phyloP scores from a whole-genome alignment of 2,888 invertebrate genomes.

The Limnephilus rhombicus region DNA sequence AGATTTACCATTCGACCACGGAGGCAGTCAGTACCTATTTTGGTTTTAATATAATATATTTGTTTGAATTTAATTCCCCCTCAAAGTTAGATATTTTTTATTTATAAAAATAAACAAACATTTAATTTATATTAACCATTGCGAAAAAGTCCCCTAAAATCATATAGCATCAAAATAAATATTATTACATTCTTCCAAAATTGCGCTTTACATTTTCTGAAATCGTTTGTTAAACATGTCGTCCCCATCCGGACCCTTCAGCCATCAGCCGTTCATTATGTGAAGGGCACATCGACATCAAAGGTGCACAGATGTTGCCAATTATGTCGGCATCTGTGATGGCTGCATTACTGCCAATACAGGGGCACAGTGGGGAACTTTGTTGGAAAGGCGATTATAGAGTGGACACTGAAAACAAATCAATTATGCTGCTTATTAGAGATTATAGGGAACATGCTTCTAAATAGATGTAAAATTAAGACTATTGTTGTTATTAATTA shows the following conservation, averaged over 20 bases:
- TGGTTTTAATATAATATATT: too few relatives aligned
- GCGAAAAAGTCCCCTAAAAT: neutral
- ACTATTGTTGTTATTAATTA: too few relatives aligned
- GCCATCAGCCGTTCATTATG: conserved; percentile 44
- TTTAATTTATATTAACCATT: neutral
- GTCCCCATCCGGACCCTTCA: neutral
- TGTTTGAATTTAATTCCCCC: too few relatives aligned
- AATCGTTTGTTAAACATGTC: conserved; percentile 38
- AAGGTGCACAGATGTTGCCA: conserved; percentile 63
- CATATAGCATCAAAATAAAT: neutral
- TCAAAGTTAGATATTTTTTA: too few relatives aligned
- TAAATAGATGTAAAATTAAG: too few relatives aligned
- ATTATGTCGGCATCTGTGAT: conserved; percentile 65
- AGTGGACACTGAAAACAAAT: conserved; percentile 11
- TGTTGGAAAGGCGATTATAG: neutral
- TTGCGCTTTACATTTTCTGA: conserved; percentile 13
- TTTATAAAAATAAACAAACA: too few relatives aligned
- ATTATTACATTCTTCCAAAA: neutral
- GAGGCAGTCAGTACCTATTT: too few relatives aligned
- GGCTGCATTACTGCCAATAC: conserved; percentile 56
- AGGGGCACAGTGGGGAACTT: conserved; percentile 8
- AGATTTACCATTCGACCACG: too few relatives aligned
- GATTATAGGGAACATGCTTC: neutral
- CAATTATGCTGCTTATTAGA: neutral
- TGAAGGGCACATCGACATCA: conserved; percentile 46